phyloP scores from a whole-genome alignment of 2,888 invertebrate species.

The Chrysomela aeneicollis region DNA sequence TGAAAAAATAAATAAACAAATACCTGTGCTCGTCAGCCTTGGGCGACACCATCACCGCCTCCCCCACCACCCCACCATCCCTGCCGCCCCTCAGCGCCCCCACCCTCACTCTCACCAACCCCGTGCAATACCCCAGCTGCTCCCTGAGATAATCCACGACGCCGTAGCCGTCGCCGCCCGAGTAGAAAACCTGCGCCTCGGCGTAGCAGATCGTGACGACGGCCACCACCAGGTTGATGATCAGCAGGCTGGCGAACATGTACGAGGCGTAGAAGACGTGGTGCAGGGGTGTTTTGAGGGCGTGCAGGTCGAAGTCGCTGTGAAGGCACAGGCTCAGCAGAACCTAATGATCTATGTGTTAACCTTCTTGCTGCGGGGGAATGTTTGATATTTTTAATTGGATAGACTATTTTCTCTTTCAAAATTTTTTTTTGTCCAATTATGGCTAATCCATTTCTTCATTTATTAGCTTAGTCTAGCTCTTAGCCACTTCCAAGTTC shows the following conservation, averaged over 20 bases:
- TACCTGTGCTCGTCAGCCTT: constrained; percentile 44
- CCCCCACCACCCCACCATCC: neutral
- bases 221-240: constrained; percentile 42
- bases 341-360: no score
- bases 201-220: constrained; percentile 45
- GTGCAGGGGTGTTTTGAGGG: constrained; percentile 33
- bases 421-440: no score
- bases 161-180: constrained; percentile 34
- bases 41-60: constrained; percentile 32
- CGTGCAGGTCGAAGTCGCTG: constrained; percentile 32
- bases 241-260: constrained; percentile 40
- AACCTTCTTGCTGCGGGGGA: no score
- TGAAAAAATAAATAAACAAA: no score
- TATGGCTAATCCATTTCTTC: no score
- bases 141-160: constrained; percentile 43
- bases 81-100: constrained; percentile 39
- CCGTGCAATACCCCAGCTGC: constrained; percentile 40
- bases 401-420: no score
- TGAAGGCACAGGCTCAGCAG: constrained; percentile 40
- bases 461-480: no score
- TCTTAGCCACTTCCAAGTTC: no score
- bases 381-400: no score
- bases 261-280: constrained; percentile 39
- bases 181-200: constrained; percentile 45
- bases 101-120: constrained; percentile 33